These are phyloP conservation scores for Margarornis squamiger DNA, from an alignment of 2,797 vertebrate genomes.

Conservation along the genomic window DNA sequence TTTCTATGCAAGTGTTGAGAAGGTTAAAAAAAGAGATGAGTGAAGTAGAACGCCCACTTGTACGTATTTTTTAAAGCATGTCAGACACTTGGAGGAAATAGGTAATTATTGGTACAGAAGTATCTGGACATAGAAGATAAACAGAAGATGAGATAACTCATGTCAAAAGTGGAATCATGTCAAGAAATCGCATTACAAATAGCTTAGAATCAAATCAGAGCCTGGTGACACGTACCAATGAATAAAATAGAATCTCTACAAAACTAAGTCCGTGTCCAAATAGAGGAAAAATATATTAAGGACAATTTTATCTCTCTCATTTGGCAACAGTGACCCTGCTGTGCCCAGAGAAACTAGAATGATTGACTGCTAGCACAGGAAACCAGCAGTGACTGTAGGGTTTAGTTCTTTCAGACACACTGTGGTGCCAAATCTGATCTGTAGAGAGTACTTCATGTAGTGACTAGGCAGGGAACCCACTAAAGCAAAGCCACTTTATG, in stretches of 20 bases:
- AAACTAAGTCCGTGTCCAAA: background rate
- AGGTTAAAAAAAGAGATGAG: background rate
- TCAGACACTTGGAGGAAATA: background rate
- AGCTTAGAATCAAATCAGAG: background rate
- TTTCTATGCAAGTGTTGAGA: background rate
- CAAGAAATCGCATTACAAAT: background rate
- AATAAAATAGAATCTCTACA: background rate
- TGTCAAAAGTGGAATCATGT: background rate
- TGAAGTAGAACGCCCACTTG: background rate
- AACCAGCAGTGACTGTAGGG: background rate
- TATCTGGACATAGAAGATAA: background rate
- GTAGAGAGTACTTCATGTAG: background rate
- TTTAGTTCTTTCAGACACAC: background rate
- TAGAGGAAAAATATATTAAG: background rate
- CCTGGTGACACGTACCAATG: background rate
- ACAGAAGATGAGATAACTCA: background rate
- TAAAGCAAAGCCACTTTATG: background rate
- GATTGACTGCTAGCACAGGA: background rate
- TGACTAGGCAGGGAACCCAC: background rate
- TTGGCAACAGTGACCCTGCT: background rate
- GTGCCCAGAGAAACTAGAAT: background rate
- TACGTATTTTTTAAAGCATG: background rate
- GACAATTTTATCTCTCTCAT: background rate
- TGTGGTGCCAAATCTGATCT: background rate
- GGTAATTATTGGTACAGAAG: background rate